A percentile compares a stretch with the other conserved stretches of the same genome.
Evolutionary conservation across 2,113 vertebrate genomes (phyloP).

Genomic region (Motacilla alba): DNA sequence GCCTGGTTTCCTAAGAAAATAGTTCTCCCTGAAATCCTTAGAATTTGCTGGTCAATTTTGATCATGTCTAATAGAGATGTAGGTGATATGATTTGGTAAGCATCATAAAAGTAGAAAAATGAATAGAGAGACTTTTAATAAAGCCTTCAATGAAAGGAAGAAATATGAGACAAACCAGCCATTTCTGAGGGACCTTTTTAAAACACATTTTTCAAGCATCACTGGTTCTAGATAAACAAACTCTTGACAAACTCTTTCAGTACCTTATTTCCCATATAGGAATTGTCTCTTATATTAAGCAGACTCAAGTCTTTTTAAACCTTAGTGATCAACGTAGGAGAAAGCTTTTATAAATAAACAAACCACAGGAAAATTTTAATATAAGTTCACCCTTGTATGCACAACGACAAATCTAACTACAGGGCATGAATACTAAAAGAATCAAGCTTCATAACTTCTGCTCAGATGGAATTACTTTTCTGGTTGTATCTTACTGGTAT

Average conservation of each 20-base stretch:
- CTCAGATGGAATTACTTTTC: background rate
- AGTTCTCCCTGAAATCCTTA: background rate
- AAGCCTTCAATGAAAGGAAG: background rate
- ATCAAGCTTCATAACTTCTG: background rate
- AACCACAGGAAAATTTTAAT: background rate
- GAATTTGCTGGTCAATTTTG: background rate
- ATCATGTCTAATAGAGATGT: background rate
- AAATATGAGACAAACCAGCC: background rate
- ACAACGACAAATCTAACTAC: background rate
- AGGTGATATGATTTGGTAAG: background rate
- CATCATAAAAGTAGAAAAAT: background rate
- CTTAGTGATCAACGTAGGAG: background rate
- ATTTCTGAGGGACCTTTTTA: background rate
- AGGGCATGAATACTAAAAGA: background rate
- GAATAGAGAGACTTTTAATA: background rate
- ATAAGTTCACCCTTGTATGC: background rate
- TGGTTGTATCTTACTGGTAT: background rate
- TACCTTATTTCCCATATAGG: background rate
- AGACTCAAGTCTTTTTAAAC: background rate
- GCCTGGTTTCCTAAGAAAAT: background rate
- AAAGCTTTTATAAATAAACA: background rate
- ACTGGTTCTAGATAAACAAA: background rate
- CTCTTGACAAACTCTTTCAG: background rate
- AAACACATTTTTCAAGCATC: background rate
- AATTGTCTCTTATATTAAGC: background rate